Evolutionary conservation across 2,113 vertebrate genomes (phyloP).

Genomic region (Sinocyclocheilus rhinocerous): DNA sequence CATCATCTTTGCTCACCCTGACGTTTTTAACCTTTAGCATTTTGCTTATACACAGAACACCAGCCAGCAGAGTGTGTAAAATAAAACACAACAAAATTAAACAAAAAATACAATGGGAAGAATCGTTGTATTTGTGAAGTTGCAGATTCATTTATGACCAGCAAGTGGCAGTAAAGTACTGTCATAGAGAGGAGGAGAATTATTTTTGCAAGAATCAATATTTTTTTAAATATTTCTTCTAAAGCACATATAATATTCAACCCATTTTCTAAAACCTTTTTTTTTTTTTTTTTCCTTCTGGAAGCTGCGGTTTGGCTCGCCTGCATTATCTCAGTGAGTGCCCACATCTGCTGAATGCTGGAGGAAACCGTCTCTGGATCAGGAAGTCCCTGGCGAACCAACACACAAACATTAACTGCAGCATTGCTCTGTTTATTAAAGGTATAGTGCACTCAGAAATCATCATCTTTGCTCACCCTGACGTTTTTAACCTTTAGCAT

Average conservation of each 20-base stretch:
- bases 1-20: not conserved
- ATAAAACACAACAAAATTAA: not conserved
- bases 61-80: not conserved
- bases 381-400: conserved; percentile 80
- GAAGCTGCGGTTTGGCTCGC: conserved; percentile 83
- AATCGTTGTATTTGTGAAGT: not conserved
- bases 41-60: not conserved
- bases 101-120: too few relatives aligned
- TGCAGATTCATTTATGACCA: conserved; percentile 10
- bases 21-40: not conserved
- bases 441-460: not conserved
- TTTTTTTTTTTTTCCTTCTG: not conserved
- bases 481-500: not conserved
- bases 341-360: conserved; percentile 96
- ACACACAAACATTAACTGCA: not conserved
- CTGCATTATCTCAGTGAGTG: conserved; percentile 92
- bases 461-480: not conserved
- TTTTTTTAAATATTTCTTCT: not conserved
- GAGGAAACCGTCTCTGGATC: conserved; percentile 87
- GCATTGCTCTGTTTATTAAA: not conserved
- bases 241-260: not conserved
- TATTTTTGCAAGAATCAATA: not conserved
- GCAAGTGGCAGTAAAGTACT: conserved; percentile 12
- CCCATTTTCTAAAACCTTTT: not conserved
- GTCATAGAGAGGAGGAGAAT: not conserved